Evolutionary conservation across 2,888 invertebrate species (phyloP), one percentile per base, ranked within the genome.

Genomic region (Tetragonula carbonaria): DNA sequence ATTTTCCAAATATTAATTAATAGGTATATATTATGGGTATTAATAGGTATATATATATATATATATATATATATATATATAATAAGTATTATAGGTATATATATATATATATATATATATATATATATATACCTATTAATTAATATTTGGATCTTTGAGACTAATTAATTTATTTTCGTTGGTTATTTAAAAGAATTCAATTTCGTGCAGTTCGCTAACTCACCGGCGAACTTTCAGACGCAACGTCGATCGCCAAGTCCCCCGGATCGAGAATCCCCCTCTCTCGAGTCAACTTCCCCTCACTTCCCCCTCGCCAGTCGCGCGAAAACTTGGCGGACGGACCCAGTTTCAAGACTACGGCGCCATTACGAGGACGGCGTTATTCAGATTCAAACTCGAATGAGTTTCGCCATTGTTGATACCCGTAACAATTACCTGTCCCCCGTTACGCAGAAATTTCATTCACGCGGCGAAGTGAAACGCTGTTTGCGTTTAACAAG

Each of bases 301-400:
- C 38, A 0, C 0, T 0, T 6, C 38, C 38, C 8, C 1, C 8
- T 8, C 8, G 21, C 18, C 45, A 18, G 21, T 28, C 33, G 2
- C 28, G 18, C 5, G 21, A 5, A 72, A 72, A 45, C 59, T 72
- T 14, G 23, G 59, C 59, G 23, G 23, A 23, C 13, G 45, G 11
- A 59, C 59, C 72, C 23, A 59, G 23, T 72, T 72, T 11, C 45
- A 45, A 59, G 59, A 59, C 59, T 59, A 4, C 18, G 0, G 33
- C 38, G 72, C 59, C 59, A 28, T 72, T 72, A 59, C 18, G 57
- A 59, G 45, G 4, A 18, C 45, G 11, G 59, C 59, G 23, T 53
- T 38, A 72, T 59, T 72, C 57, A 23, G 45, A 59, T 72, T 59
- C 59, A 18, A 72, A 59, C 23, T 28, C 28, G 28, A 45, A 59